A percentile compares a stretch with the other conserved stretches of the same genome.
These are phyloP conservation scores for Epinephelus coioides DNA, from an alignment of 2,797 vertebrate species.

Conservation along the genomic window DNA sequence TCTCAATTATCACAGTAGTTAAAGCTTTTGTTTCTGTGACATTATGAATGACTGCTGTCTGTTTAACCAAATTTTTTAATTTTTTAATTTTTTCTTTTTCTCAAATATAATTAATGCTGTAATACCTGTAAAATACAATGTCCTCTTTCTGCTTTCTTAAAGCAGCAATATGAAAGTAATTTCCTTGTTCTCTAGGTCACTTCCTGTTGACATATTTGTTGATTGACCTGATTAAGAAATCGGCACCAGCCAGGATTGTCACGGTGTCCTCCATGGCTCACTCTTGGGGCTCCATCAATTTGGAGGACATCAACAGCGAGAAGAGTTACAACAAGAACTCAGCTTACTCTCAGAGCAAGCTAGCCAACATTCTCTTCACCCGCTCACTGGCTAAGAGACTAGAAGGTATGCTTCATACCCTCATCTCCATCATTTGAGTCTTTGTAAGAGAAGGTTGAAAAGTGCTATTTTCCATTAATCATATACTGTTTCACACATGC, in stretches of 20 bases:
- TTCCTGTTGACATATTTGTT: conserved; percentile 92
- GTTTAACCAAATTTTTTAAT: too few species aligned
- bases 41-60: too few species aligned
- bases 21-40: too few species aligned
- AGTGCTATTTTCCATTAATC: neutral
- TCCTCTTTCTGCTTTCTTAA: neutral
- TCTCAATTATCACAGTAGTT: too few species aligned
- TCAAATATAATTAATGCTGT: neutral
- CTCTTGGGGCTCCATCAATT: conserved; percentile 87
- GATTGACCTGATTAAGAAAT: conserved; percentile 84
- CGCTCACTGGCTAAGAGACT: conserved; percentile 88
- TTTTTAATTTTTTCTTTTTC: too few species aligned
- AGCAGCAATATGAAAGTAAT: neutral
- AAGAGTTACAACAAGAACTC: conserved; percentile 85
- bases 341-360: conserved; percentile 94
- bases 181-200: conserved; percentile 85
- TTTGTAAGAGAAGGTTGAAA: neutral
- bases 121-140: neutral
- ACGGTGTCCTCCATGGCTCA: conserved; percentile 92
- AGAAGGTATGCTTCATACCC: conserved; percentile 82
- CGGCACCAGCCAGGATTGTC: conserved; percentile 88
- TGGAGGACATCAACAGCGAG: conserved; percentile 93
- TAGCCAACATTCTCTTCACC: conserved; percentile 93
- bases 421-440: rapidly evolving
- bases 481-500: too few species aligned